phyloP scores from a whole-genome alignment of 2,888 invertebrate genomes.

The Aphidoletes aphidimyza region DNA sequence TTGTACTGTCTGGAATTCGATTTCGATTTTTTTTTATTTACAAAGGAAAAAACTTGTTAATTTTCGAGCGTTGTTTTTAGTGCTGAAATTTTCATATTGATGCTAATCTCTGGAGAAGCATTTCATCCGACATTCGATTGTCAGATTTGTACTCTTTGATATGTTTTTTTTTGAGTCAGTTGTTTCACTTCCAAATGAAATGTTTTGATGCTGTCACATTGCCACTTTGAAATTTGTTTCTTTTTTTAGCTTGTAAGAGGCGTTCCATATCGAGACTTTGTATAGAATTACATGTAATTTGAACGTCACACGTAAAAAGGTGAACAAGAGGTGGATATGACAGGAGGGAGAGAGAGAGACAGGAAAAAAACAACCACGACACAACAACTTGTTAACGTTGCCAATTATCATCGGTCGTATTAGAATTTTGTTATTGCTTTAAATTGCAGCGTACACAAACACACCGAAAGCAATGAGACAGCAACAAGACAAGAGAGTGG shows the following conservation, averaged over 20 bases:
- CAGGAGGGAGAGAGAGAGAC: too few relatives aligned
- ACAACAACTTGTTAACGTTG: slow-evolving; percentile 23
- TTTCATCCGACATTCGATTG: not conserved
- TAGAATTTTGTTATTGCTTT: slow-evolving; percentile 25
- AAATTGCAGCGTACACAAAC: too few relatives aligned
- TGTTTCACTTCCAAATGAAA: not conserved
- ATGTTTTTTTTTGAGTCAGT: not conserved
- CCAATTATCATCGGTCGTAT: slow-evolving; percentile 31
- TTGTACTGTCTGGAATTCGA: not conserved
- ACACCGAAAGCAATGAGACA: not conserved
- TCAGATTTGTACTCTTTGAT: not conserved
- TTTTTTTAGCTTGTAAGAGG: not conserved
- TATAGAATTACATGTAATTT: slow-evolving; percentile 43
- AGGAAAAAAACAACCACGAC: too few relatives aligned
- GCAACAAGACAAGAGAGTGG: not conserved
- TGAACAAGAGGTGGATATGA: not conserved
- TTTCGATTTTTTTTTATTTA: not conserved
- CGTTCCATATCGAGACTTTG: not conserved
- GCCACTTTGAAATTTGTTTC: slow-evolving; percentile 43
- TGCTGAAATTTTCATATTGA: too few relatives aligned
- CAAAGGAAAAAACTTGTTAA: not conserved
- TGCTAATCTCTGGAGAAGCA: too few relatives aligned
- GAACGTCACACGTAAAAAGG: slow-evolving; percentile 44
- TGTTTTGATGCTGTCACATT: slow-evolving; percentile 11
- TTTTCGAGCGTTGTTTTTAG: not conserved